Evolutionary conservation across 2,888 invertebrate genomes (phyloP), one percentile per base, ranked within the genome.

Genomic region (Callyntrura guangdongensis): DNA sequence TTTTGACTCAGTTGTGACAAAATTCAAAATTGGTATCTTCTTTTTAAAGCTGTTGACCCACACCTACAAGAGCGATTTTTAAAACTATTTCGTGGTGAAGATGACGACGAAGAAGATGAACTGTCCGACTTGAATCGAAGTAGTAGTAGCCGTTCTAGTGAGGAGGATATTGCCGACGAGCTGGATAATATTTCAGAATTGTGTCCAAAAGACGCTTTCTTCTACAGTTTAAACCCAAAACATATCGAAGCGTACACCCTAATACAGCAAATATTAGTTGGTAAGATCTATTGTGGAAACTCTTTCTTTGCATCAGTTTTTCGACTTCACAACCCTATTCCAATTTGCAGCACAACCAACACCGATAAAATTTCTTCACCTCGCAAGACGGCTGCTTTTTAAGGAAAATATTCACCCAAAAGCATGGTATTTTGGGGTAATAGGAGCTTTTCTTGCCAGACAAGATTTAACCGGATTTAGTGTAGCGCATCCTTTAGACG

Each of bases 371-470:
- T 53, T 91, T n/a, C 45, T 88, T 0, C 12, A 22, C 1, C 45
- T 90, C 4, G 92, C 92, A 9, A 77, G 53, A n/a, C 20, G 22
- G 3, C 25, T 92, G 4, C 82, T 79, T 5, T 67, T 56, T 11
- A 91, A 64, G 12, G 36, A 88, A 6, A 79, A 91, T 14, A 25
- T 92, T 3, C 90, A 92, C 22, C 91, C 91, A 0, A 91, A 91
- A 64, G 90, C 88, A 49, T 92, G 92, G 92, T 92, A 92, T 47
- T 20, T 86, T 17, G 91, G 69, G 0, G 45, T 92, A 36, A 61
- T 89, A 1, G 81, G 53, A 14, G 81, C 91, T 20, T 17, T 84
- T 0, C 36, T 89, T 0, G 72, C 77, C 11, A 59, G 92, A 9
- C 61, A 69, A 12, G 92, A 92, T 22, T 81, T 92, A 84, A 36